These are phyloP conservation scores for Troglohyphantes excavatus DNA, from an alignment of 2,888 invertebrate species.

Conservation along the genomic window DNA sequence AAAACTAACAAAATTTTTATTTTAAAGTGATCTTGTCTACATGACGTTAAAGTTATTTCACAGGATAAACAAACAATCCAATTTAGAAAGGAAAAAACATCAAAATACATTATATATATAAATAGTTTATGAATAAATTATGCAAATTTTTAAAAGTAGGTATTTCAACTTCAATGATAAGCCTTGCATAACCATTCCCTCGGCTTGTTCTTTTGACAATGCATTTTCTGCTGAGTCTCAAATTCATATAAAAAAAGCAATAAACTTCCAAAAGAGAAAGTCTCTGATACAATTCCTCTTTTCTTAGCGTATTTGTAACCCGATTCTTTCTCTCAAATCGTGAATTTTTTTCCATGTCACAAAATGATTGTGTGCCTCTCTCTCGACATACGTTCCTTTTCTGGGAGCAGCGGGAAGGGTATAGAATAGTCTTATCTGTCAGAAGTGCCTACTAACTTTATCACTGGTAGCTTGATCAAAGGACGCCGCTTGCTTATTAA, in stretches of 20 bases:
- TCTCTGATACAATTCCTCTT: constrained; percentile 9
- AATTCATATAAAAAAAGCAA: background rate
- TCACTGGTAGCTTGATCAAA: constrained; percentile 53
- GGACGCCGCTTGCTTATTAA: constrained; percentile 44
- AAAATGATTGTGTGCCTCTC: constrained; percentile 20
- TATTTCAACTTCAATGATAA: background rate
- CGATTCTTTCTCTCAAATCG: background rate
- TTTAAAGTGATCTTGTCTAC: background rate
- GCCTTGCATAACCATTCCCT: background rate
- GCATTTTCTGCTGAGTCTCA: background rate
- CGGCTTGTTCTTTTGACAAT: background rate
- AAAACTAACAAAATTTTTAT: background rate
- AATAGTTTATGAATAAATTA: background rate
- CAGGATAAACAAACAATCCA: background rate
- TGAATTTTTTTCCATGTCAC: background rate
- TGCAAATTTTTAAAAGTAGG: background rate
- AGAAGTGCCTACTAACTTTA: constrained; percentile 28
- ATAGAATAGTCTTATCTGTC: constrained; percentile 25
- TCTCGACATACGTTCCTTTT: constrained; percentile 47
- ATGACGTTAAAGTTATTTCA: background rate
- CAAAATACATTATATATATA: background rate
- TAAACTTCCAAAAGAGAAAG: background rate
- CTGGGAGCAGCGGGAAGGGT: background rate
- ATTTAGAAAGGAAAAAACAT: background rate
- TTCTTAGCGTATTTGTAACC: background rate